Conservation (phyloP, 2,888 invertebrate species). For the Tubulanus polymorphus region DNA sequence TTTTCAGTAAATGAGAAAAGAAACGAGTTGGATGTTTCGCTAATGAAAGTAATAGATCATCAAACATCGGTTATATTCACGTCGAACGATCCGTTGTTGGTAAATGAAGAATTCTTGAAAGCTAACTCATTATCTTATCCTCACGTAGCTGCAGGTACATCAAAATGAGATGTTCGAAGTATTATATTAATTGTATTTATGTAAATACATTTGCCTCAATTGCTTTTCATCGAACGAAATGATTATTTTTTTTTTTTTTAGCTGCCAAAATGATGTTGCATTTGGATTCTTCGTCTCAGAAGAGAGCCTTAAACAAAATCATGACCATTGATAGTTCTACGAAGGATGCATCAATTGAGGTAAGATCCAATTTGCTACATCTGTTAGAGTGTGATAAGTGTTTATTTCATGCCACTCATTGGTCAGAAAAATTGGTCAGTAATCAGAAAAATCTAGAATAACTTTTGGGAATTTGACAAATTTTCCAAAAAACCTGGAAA, state of each 20-base stretch:
- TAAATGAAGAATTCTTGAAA: slow-evolving; percentile 69
- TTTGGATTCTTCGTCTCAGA: slow-evolving; percentile 66
- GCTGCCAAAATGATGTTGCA: slow-evolving; percentile 73
- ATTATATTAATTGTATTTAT: too few relatives aligned
- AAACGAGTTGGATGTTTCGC: slow-evolving; percentile 31
- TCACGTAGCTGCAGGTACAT: slow-evolving; percentile 70
- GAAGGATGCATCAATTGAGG: slow-evolving; percentile 58
- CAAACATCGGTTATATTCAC: slow-evolving; percentile 58
- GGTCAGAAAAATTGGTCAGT: too few relatives aligned
- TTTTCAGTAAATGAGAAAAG: slow-evolving; percentile 26
- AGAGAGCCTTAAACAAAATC: slow-evolving; percentile 62
- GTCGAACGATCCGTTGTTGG: slow-evolving; percentile 58
- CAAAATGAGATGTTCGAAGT: background rate
- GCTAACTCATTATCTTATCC: slow-evolving; percentile 64
- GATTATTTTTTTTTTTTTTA: slow-evolving; percentile 20
- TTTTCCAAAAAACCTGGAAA: too few relatives aligned
- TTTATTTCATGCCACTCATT: too few relatives aligned
- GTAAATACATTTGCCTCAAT: too few relatives aligned
- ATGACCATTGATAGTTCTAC: slow-evolving; percentile 50
- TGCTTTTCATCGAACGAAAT: background rate
- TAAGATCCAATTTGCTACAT: too few relatives aligned
- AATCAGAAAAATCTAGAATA: too few relatives aligned
- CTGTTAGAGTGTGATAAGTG: too few relatives aligned
- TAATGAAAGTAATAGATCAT: slow-evolving; percentile 50
- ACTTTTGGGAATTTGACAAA: too few relatives aligned